Base-by-base conservation (phyloP, 2,113 vertebrate genomes). In the Percina caprodes region DNA sequence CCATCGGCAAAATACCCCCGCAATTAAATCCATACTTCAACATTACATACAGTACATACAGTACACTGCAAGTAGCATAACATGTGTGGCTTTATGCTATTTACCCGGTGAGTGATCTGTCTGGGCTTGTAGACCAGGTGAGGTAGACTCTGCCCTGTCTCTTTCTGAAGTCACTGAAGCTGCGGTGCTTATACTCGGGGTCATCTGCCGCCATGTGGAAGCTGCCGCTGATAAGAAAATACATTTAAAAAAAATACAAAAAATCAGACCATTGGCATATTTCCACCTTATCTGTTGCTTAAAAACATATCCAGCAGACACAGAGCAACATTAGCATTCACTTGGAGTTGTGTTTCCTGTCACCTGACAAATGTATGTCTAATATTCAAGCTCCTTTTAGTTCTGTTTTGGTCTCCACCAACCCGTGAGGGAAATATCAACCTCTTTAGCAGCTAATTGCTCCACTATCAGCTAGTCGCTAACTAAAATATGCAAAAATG, bases 91-190 rank as follows among this genome's bases (percentile, higher is more conserved):
- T 24, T 9, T 1, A 12, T 45, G 49, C 1, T 24, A 18, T 45
- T 80, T 26, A 85, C 68, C 73, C 13, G 4, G 69, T 13, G 62
- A 12, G n/a, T 9, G 12, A 49, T 39, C 13, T 12, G 60, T 19
- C 9, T 0, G 10, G 30, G 5, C 5, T 26, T 4, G 49, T 6
- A 9, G n/a, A 35, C 8, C 51, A 19, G 39, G 1, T n/a, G 56
- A 52, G 10, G 63, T 61, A 3, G 46, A 6, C 23, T 39, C 13
- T 23, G 68, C 0, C 0, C 33, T 14, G 11, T 18, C 4, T 30
- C 26, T 51, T 42, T 23, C 11, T 35, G 51, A 0, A 35, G 69
- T 3, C 10, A 5, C 52, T 46, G 79, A 13, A 2, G 52, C 1
- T 26, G 80, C 49, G 59, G 14, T 11, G 14, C 23, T 51, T 33